A percentile compares a stretch with the other conserved stretches of the same genome.
These are phyloP conservation scores for Synergus gifuensis DNA, from an alignment of 2,888 invertebrate species.

Conservation along the genomic window DNA sequence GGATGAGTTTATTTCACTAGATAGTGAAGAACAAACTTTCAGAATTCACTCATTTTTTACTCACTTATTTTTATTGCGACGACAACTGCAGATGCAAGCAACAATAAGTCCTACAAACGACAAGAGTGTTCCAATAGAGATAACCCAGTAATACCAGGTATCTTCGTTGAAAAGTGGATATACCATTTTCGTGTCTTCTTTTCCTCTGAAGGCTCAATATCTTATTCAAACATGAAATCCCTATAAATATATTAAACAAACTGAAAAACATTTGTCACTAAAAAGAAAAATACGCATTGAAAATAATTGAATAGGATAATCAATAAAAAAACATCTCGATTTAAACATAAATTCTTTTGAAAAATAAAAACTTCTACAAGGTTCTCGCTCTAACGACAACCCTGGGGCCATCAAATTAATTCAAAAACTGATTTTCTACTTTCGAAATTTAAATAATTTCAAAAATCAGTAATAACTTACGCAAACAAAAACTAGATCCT, in stretches of 20 bases:
- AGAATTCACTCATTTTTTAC: constrained; percentile 61
- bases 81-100: constrained; percentile 87
- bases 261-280: too few relatives aligned
- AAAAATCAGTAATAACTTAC: neutral
- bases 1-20: neutral
- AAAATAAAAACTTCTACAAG: too few relatives aligned
- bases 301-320: neutral
- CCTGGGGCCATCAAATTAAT: neutral
- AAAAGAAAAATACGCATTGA: too few relatives aligned
- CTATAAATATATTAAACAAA: too few relatives aligned
- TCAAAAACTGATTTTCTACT: neutral
- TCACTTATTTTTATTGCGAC: constrained; percentile 87
- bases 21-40: neutral
- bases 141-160: constrained; percentile 75
- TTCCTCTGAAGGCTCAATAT: neutral
- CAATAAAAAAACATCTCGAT: neutral
- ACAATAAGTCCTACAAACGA: constrained; percentile 81
- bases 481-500: constrained; percentile 7
- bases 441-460: neutral
- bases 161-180: constrained; percentile 65
- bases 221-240: neutral
- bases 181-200: constrained; percentile 66
- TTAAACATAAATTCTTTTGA: too few relatives aligned
- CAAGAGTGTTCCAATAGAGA: constrained; percentile 74
- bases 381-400: too few relatives aligned